Evolutionary conservation across 2,797 vertebrate species (phyloP), one percentile per base, ranked within the genome.

Genomic region (Gymnoscopelus braueri): DNA sequence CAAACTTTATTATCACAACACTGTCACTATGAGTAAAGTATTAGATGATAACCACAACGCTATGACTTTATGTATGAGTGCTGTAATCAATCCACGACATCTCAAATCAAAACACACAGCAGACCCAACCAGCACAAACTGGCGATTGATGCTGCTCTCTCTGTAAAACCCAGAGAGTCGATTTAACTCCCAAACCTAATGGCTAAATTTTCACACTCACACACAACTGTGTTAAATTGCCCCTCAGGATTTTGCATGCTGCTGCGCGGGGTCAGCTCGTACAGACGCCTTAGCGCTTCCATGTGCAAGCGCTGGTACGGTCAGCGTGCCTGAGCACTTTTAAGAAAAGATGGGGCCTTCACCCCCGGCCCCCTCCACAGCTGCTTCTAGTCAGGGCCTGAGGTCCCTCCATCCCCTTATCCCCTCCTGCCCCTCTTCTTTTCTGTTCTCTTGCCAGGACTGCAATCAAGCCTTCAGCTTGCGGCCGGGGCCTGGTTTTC

Each of bases 381-480:
- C 90, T 93, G 90, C 84, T 92, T 92, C 88, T 76, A 93, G 84
- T 93, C 89, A 93, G 81, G 81, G 82, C 84, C 83, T 71, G 81
- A 89, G 81, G 83, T 91, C 85, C 89, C 84, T 79, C 84, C 78
- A 81, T 75, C 84, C 72, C 75, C 73, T 69, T 67, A 80, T 83
- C 74, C 85, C 52, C 83, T 86, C 75, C 85, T 89, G 86, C 85
- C 88, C 89, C 87, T 50, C 89, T 73, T 77, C 82, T 84, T 88
- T 91, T 89, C 82, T 89, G 90, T 91, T 91, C 90, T 90, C 74
- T 84, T 89, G 87, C 91, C 91, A 93, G 90, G 77, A 85, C 90
- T 92, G 87, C 91, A 90, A 92, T 94, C 90, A 93, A 92, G 85
- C 84, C 88, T 92, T 90, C 86, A 91, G 87, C 88, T 92, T 90